Evolutionary conservation across 2,888 invertebrate species (phyloP), one percentile per base, ranked within the genome.

Genomic region (Sarcophaga subvicina): DNA sequence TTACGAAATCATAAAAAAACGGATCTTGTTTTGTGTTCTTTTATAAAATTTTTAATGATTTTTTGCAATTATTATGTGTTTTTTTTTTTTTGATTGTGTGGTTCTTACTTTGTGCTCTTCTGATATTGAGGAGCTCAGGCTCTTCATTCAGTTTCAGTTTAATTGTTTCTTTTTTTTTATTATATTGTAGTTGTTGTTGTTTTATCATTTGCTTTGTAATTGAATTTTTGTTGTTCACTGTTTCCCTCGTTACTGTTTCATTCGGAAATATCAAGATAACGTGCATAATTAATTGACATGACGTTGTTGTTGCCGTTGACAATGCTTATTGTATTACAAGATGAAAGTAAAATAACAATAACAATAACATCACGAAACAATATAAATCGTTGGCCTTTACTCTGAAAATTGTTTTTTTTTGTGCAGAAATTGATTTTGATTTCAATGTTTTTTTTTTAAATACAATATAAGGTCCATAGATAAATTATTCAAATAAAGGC

Each of bases 241-340:
- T 8, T 67, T 47, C n/a, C 62, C 22, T 76, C 49, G 22, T n/a
- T 54, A 54, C 17, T 73, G 45, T 47, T 54, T 54, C 17, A 54
- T 54, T 45, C 67, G 59, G 12, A 17, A 69, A 72, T 63, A 69
- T 70, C 59, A 71, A 80, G 79, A 82, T 79, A 83, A 76, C 76
- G 54, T 82, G 67, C 59, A 86, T 83, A 76, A 83, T 76, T 85
- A 85, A 78, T 70, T 76, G 70, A 69, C 63, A 72, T 80, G 62
- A 83, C 63, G 69, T 17, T 67, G 54, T 63, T 69, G 45, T 59
- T n/a, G 27, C n/a, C 37, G 62, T 62, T 2, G 22, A 54, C 54
- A 54, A 14, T 54, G 4, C 54, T 54, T 54, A 54, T 54, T 54
- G 12, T 54, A 54, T 17, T 14, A 54, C 12, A 54, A 54, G 54